Evolutionary conservation across 1,140 invertebrate species (phyloP).

Genomic region (Pachypeltis micranthus): DNA sequence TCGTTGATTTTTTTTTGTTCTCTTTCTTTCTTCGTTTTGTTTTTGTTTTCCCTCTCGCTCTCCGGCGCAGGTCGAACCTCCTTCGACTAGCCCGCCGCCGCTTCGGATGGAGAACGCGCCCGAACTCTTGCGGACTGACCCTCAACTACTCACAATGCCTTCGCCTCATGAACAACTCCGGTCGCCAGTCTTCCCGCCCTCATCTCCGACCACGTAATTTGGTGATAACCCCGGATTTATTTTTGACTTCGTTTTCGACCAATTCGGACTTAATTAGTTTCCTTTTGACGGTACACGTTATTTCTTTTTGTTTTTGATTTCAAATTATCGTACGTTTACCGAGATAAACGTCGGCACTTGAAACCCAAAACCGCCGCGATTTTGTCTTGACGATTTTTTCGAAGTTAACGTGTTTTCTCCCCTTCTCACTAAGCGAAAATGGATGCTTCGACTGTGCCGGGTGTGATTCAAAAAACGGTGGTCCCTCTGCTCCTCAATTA

Average conservation of each 20-base stretch:
- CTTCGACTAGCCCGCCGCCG: too few species aligned
- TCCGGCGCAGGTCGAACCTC: too few species aligned
- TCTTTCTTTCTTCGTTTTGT: too few species aligned
- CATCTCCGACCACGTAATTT: slow-evolving; percentile 1
- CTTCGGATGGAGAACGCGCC: background rate
- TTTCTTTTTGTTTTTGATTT: background rate
- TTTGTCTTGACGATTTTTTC: background rate
- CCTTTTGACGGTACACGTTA: background rate
- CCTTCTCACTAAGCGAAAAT: background rate
- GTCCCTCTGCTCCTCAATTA: background rate
- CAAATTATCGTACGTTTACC: background rate
- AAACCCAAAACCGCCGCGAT: background rate
- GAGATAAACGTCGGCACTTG: background rate
- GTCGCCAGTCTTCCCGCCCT: slow-evolving; percentile 12
- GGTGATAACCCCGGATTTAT: background rate
- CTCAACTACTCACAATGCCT: slow-evolving; percentile 10
- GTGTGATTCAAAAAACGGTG: slow-evolving; percentile 6
- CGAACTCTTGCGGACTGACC: slow-evolving; percentile 9
- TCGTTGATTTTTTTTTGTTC: too few species aligned
- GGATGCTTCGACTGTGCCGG: slow-evolving; percentile 2
- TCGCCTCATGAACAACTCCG: background rate
- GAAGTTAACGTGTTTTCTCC: background rate
- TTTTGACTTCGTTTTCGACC: background rate
- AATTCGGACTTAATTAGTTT: too few species aligned
- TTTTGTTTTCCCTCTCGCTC: too few species aligned